These are phyloP conservation scores for Jacana jacana DNA, from an alignment of 2,113 vertebrate genomes.

Conservation along the genomic window DNA sequence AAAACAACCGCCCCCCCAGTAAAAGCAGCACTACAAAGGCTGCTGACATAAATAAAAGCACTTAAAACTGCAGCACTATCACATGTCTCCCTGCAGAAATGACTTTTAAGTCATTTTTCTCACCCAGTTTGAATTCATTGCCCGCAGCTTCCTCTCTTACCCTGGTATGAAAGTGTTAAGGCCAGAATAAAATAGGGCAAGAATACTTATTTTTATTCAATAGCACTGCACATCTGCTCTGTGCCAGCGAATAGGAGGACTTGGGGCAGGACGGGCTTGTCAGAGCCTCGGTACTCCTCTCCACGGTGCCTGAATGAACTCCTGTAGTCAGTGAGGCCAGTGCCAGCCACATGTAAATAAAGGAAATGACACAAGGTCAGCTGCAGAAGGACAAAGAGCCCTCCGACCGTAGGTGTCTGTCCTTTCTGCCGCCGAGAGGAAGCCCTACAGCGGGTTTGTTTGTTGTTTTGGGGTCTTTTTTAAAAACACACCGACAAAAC, in stretches of 20 bases:
- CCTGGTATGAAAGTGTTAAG: not conserved
- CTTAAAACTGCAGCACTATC: not conserved
- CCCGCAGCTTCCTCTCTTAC: not conserved
- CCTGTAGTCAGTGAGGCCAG: not conserved
- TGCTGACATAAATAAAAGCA: not conserved
- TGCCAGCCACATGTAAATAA: conserved; percentile 18
- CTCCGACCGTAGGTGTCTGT: not conserved
- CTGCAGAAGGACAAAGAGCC: not conserved
- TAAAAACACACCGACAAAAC: not conserved
- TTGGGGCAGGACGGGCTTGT: not conserved
- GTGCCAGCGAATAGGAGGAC: not conserved
- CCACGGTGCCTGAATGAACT: not conserved
- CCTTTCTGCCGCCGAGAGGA: not conserved
- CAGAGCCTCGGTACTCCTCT: not conserved
- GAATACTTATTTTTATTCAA: not conserved
- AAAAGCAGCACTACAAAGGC: not conserved
- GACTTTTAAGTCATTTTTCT: not conserved
- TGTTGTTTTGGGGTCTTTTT: not conserved
- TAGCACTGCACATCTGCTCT: not conserved
- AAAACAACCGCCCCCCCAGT: not conserved
- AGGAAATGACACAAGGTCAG: conserved; percentile 48
- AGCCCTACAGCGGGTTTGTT: not conserved
- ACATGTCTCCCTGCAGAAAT: not conserved
- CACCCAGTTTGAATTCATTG: conserved; percentile 36
- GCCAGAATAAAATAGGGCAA: not conserved